phyloP scores from a whole-genome alignment of 2,888 invertebrate species.

The Crioceris asparagi region DNA sequence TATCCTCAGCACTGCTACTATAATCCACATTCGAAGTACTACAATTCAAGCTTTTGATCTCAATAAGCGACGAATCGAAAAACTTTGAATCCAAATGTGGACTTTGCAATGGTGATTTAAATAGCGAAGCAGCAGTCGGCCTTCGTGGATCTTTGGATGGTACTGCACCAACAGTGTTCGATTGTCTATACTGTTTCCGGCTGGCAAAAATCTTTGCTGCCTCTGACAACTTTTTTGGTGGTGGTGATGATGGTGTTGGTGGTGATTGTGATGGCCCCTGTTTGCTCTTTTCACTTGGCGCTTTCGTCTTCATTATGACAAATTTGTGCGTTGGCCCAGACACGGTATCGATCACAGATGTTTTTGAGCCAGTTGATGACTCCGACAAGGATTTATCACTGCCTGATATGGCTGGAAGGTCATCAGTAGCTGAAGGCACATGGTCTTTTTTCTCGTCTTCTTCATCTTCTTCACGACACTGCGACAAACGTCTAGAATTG shows the following conservation, averaged over 20 bases:
- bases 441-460: constrained; percentile 45
- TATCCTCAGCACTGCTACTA: constrained; percentile 48
- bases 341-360: constrained; percentile 36
- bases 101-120: constrained; percentile 44
- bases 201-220: constrained; percentile 40
- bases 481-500: constrained; percentile 60
- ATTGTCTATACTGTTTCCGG: constrained; percentile 43
- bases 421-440: constrained; percentile 29
- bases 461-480: constrained; percentile 77
- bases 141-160: constrained; percentile 46
- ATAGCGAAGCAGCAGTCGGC: constrained; percentile 51
- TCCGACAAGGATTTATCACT: constrained; percentile 38
- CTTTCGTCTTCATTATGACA: constrained; percentile 42
- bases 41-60: constrained; percentile 65
- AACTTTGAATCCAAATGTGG: constrained; percentile 70
- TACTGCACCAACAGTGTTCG: constrained; percentile 54
- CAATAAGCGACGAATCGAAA: constrained; percentile 72
- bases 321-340: constrained; percentile 44
- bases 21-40: constrained; percentile 48
- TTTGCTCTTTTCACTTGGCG: neutral
- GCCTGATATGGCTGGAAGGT: constrained; percentile 32
- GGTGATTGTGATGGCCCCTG: neutral
- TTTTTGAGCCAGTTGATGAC: constrained; percentile 35
- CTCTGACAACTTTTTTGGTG: constrained; percentile 31
- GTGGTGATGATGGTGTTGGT: too few species aligned